Base-by-base conservation (phyloP, 2,888 invertebrate species). In the Heteromyza rotundicornis region DNA sequence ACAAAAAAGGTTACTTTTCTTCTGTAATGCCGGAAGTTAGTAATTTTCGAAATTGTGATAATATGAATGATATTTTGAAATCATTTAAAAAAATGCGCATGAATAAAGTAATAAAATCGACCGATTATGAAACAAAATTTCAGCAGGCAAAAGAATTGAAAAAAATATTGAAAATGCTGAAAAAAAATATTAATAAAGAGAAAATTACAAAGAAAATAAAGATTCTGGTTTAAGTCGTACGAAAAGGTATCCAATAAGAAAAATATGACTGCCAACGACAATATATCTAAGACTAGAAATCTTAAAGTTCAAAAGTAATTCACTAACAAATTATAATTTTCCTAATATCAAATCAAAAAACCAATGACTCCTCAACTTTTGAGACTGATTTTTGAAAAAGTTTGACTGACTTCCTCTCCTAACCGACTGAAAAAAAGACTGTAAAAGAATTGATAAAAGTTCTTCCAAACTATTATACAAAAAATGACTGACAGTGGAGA, bases 81-180 rank as follows among this genome's bases (percentile, higher is more conserved):
- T 77, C 74, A 22, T 77, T 80, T 64, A 71, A 69, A 65, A 78
- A 73, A 71, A 78, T 79, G 78, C 76, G 71, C 50, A 75, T 77
- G 75, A 70, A 76, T 59, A 71, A 68, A 19, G 57, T 59, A 40
- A 59, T 58, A 62, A 59, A 66, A 65, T 50, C 61, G 51, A 52
- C 19, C 19, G 1, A n/a, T 10, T 10, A 2, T 22, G 16, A 40
- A 36, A 17, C 36, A 19, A 60, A 56, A 19, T 32, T 23, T 16
- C 54, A 35, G 55, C 69, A 75, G 57, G 54, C 68, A 2, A 74
- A 73, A 54, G 73, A 75, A 32, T 65, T 79, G 7, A 77, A 78
- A 49, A 79, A 77, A 68, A 70, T 78, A 7, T 72, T 79, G 3
- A 77, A 73, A 60, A 70, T 77, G 8, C 67, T 79, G 1, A 80